phyloP scores from a whole-genome alignment of 2,888 invertebrate genomes.

The Suillia variegata region DNA sequence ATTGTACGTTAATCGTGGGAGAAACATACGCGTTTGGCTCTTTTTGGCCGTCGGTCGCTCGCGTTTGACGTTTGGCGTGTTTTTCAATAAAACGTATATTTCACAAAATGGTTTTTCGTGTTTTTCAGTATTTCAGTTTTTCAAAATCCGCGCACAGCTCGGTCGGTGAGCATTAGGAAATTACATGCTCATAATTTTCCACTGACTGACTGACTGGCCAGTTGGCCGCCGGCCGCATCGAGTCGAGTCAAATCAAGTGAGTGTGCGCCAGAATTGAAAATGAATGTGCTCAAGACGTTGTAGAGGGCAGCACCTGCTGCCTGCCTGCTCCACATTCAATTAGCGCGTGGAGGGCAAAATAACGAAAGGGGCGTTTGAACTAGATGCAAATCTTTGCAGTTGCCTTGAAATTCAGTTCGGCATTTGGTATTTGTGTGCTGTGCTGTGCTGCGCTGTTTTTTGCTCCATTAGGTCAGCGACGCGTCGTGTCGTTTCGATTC shows the following conservation, averaged over 20 bases:
- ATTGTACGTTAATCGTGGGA: too few species aligned
- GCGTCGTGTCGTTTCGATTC: too few species aligned
- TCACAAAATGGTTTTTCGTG: too few species aligned
- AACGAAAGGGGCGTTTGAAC: neutral
- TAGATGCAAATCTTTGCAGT: neutral
- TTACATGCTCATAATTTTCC: neutral
- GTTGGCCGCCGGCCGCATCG: neutral
- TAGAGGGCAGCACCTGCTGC: neutral
- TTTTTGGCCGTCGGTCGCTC: neutral
- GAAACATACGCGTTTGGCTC: too few species aligned
- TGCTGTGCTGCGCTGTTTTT: neutral
- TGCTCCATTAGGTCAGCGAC: neutral
- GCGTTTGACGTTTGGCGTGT: neutral
- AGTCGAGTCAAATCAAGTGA: neutral
- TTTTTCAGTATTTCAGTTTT: too few species aligned
- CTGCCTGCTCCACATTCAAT: neutral
- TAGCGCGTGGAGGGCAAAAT: too few species aligned
- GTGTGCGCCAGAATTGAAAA: neutral
- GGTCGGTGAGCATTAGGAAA: neutral
- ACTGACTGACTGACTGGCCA: neutral
- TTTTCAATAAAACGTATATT: neutral
- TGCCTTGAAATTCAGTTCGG: neutral
- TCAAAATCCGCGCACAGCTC: neutral
- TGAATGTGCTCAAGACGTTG: neutral
- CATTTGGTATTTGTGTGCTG: neutral